Conservation (phyloP, 2,113 vertebrate genomes). For the Pithys albifrons region DNA sequence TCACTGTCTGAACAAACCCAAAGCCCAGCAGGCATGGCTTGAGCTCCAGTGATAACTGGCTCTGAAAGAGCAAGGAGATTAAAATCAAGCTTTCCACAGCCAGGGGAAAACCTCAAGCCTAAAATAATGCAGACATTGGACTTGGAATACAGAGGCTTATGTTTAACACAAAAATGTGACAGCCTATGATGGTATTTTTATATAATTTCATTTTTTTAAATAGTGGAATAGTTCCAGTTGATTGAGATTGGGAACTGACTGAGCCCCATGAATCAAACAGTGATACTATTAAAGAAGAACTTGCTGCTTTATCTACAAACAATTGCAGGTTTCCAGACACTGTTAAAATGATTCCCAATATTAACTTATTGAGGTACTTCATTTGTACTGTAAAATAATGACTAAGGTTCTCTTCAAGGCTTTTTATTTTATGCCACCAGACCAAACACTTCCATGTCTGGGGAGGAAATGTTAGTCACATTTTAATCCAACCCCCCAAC, state of each 20-base stretch:
- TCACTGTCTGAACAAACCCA: background rate
- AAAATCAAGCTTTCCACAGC: background rate
- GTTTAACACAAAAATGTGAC: background rate
- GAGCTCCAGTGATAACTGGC: background rate
- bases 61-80: background rate
- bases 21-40: background rate
- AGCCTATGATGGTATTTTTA: background rate
- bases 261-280: background rate
- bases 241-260: background rate
- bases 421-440: background rate
- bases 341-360: background rate
- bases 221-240: background rate
- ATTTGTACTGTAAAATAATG: background rate
- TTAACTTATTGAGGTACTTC: background rate
- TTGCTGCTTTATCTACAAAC: background rate
- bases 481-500: background rate
- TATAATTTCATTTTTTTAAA: background rate
- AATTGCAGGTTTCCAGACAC: background rate
- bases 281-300: background rate
- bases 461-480: background rate
- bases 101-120: background rate
- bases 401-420: background rate
- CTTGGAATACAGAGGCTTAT: background rate
- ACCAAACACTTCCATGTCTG: background rate
- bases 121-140: background rate